Conservation (phyloP, 2,113 vertebrate species). For the Galeopterus variegatus region DNA sequence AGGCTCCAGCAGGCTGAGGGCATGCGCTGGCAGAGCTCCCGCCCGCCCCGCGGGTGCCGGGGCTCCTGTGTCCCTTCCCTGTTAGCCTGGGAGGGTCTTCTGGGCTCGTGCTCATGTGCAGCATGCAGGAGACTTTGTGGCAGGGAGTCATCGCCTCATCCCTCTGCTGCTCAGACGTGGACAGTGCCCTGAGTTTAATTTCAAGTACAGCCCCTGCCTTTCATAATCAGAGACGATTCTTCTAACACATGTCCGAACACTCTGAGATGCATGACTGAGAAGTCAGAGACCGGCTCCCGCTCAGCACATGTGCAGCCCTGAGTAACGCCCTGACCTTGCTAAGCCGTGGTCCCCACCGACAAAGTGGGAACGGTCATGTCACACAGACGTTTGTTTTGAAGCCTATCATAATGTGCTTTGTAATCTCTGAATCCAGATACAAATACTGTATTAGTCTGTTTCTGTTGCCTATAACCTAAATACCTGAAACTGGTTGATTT, state of each 20-base stretch:
- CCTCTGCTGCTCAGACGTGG: background rate
- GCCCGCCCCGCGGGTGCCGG: too few relatives aligned
- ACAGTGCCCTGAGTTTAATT: background rate
- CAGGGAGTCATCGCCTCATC: accelerated
- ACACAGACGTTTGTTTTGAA: accelerated
- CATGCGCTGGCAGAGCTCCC: too few relatives aligned
- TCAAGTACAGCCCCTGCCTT: background rate
- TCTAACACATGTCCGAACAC: accelerated
- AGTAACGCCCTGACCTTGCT: background rate
- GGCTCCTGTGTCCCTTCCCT: background rate
- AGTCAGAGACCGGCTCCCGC: background rate
- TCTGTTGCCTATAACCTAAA: too few relatives aligned
- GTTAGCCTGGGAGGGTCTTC: background rate
- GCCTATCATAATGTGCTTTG: accelerated
- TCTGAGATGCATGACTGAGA: accelerated
- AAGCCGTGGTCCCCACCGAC: accelerated
- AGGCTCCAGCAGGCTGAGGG: too few relatives aligned
- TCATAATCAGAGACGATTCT: accelerated
- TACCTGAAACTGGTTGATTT: too few relatives aligned
- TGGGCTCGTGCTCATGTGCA: accelerated
- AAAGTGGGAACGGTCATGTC: accelerated
- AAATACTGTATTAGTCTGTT: too few relatives aligned
- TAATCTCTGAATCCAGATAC: too few relatives aligned
- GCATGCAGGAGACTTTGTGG: background rate
- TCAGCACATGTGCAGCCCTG: accelerated